Percentiles rank a stretch among this genome's conserved stretches.
Conservation (phyloP, 2,113 vertebrate species). For the Apaloderma vittatum region DNA sequence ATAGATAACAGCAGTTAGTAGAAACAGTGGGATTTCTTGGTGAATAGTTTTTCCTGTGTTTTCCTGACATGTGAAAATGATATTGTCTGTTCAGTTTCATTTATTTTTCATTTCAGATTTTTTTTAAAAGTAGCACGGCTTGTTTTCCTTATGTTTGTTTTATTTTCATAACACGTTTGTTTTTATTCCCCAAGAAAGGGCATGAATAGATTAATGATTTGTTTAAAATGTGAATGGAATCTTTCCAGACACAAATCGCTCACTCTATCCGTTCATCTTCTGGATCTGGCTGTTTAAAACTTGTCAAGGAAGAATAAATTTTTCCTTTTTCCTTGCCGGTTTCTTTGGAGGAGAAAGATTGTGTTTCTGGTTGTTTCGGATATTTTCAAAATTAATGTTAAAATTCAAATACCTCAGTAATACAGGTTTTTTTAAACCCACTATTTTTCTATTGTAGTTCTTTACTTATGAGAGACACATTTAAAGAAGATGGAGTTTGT, state of each 20-base stretch:
- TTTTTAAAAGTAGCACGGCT: background rate
- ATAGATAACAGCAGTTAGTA: background rate
- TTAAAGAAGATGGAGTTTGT: constrained; percentile 27
- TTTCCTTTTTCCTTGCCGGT: background rate
- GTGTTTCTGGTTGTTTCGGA: background rate
- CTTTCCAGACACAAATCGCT: background rate
- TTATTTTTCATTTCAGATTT: background rate
- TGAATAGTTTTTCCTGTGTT: background rate
- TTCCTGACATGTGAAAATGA: background rate
- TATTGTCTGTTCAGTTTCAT: background rate
- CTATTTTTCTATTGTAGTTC: background rate
- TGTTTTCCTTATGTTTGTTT: background rate
- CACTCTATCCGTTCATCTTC: background rate
- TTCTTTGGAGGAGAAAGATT: background rate
- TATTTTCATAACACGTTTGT: background rate
- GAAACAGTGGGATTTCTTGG: background rate
- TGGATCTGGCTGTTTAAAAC: background rate
- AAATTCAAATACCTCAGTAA: background rate
- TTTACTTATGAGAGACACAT: background rate
- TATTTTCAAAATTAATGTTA: background rate
- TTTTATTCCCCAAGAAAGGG: background rate
- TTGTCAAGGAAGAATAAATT: background rate
- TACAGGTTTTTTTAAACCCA: fast-evolving
- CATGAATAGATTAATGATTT: background rate
- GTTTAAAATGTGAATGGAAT: background rate